Base-by-base conservation (phyloP, 2,113 vertebrate genomes). In the Arvicanthis niloticus region DNA sequence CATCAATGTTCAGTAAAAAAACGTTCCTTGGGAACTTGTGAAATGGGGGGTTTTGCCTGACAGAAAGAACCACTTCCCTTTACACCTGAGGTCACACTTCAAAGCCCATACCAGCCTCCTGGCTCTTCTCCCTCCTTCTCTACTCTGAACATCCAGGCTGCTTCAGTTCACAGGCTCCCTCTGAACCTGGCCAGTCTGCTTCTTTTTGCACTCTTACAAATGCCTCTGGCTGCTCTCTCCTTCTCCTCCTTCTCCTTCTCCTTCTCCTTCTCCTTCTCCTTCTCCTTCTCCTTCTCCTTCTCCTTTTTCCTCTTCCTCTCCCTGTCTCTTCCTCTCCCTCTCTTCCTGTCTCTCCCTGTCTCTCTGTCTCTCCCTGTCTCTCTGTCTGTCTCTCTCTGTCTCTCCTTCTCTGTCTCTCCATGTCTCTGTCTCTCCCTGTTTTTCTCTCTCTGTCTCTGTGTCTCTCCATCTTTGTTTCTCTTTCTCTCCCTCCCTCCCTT, bases 281-380 rank as follows among this genome's bases (percentile, higher is more conserved):
- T 53, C 53, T 53, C 53, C 15, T 12, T 12, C 48, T 51, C 7
- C 9, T 8, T 51, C 48, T 51, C 48, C 9, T 8, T 51, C 45
- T 0, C 2, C 37, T 19, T 17, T 19, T 6, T 13, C 48, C 34
- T 17, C 12, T 8, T 17, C 7, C 16, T 8, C 16, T 11, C 13
- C 5, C 34, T 29, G 1, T 26, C 31, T 29, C 34, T 19, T 9
- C 51, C 2, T 6, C 10, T 15, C 34, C 19, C 37, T 3, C 37
- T 21, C 7, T n/a, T n/a, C 3, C 37, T 7, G 0, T 26, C 62
- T 12, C 62, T 62, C 5, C 5, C 58, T 60, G 19, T 7, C 58
- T 60, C 58, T 21, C 22, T 51, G 48, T 51, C 48, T 51, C 51
- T 51, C 51, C 51, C 51, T 51, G 51, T 51, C 51, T 51, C 17